A percentile compares a stretch with the other conserved stretches of the same genome.
These are phyloP conservation scores for Euphydryas editha DNA, from an alignment of 2,888 invertebrate species.

Conservation along the genomic window DNA sequence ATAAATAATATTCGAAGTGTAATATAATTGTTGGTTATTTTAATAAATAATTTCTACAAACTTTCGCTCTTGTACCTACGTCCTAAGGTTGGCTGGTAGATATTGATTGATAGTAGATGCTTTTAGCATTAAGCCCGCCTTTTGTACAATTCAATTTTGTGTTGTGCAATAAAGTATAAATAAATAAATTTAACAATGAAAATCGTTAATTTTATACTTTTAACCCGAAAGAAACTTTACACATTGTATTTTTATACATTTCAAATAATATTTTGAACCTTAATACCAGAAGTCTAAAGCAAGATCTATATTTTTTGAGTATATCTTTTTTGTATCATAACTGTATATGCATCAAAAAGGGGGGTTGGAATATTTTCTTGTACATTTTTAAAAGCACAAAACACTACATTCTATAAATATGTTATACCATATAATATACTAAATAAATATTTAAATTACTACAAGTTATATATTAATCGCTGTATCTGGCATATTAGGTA, in stretches of 20 bases:
- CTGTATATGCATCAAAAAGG: slow-evolving; percentile 35
- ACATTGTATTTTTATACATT: neutral
- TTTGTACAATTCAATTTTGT: no score
- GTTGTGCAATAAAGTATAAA: no score
- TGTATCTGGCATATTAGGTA: slow-evolving; percentile 10
- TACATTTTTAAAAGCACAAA: slow-evolving; percentile 30
- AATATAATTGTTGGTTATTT: no score
- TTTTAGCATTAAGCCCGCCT: no score
- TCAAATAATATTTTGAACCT: neutral
- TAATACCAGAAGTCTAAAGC: neutral
- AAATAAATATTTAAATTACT: neutral
- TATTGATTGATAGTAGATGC: no score
- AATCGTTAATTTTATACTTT: no score
- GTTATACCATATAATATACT: slow-evolving; percentile 9
- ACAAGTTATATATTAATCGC: neutral
- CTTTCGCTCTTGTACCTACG: no score
- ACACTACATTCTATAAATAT: slow-evolving; percentile 28
- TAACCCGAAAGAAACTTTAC: no score
- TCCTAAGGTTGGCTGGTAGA: no score
- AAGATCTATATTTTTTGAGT: neutral
- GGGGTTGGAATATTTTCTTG: slow-evolving; percentile 19
- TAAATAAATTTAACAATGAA: no score
- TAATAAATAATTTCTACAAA: no score
- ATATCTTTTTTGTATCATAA: slow-evolving; percentile 12
- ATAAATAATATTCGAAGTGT: no score